phyloP scores from a whole-genome alignment of 2,888 invertebrate species.

The Parascotia fuliginaria region DNA sequence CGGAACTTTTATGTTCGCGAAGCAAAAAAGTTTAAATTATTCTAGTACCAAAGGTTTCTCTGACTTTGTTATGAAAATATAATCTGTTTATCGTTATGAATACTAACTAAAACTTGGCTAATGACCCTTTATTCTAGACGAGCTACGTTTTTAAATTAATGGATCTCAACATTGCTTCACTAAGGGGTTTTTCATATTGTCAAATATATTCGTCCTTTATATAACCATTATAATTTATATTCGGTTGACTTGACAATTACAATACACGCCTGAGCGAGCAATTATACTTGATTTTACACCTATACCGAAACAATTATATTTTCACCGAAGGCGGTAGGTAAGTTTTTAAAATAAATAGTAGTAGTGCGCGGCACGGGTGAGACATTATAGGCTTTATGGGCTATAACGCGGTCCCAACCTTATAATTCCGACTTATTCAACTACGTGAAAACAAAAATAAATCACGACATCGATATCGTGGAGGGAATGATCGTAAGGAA shows the following conservation, averaged over 20 bases:
- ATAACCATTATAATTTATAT: background rate
- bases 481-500: constrained; percentile 36
- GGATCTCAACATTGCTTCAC: background rate
- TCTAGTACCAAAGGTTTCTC: constrained; percentile 23
- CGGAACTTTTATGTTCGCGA: constrained; percentile 25
- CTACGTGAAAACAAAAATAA: constrained; percentile 68
- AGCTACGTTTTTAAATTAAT: constrained; percentile 8
- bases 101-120: constrained; percentile 31
- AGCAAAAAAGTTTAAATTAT: constrained; percentile 31
- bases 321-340: constrained; percentile 33
- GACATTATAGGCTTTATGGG: constrained; percentile 65
- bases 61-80: constrained; percentile 30
- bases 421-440: constrained; percentile 65
- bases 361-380: constrained; percentile 45
- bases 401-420: constrained; percentile 64
- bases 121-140: constrained; percentile 25
- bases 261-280: constrained; percentile 15
- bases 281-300: constrained; percentile 24
- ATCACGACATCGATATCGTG: constrained; percentile 59
- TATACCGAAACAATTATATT: constrained; percentile 35
- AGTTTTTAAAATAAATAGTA: constrained; percentile 55
- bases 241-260: constrained; percentile 7
- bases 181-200: background rate
- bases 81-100: constrained; percentile 39
- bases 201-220: background rate